These are phyloP conservation scores for Lutra lutra DNA, from an alignment of 2,797 vertebrate genomes.

Conservation along the genomic window DNA sequence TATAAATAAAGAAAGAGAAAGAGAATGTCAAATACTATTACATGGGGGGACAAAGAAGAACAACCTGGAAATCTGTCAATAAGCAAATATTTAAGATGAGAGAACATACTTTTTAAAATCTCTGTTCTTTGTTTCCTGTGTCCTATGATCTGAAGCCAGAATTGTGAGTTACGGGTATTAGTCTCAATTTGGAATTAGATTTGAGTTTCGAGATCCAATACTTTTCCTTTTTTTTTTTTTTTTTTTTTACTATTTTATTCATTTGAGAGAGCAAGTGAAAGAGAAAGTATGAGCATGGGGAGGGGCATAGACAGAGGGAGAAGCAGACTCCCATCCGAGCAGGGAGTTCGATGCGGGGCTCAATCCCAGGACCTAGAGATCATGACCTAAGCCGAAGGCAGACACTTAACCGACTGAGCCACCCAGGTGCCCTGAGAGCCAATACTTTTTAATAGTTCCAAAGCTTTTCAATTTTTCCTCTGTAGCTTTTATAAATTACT, in stretches of 20 bases:
- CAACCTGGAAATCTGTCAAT: background rate
- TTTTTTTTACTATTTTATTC: background rate
- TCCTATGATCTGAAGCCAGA: background rate
- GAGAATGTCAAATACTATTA: background rate
- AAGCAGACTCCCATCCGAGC: too few relatives aligned
- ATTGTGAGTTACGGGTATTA: background rate
- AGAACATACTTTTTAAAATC: background rate
- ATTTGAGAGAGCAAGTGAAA: background rate
- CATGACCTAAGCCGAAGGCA: too few relatives aligned
- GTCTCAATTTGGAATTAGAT: background rate
- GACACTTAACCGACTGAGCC: too few relatives aligned
- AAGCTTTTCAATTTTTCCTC: background rate
- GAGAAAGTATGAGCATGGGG: too few relatives aligned
- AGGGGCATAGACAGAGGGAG: too few relatives aligned
- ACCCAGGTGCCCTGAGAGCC: background rate
- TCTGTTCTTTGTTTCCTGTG: background rate
- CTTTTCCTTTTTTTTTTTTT: background rate
- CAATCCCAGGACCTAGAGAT: too few relatives aligned
- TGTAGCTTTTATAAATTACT: background rate
- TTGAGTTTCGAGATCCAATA: slow-evolving; percentile 10
- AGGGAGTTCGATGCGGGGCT: too few relatives aligned
- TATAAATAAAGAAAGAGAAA: background rate
- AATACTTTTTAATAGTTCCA: background rate
- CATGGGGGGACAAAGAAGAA: background rate
- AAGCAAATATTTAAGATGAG: background rate